A percentile compares a stretch with the other conserved stretches of the same genome.
Conservation (phyloP, 2,797 vertebrate genomes). For the Karalla daura region DNA sequence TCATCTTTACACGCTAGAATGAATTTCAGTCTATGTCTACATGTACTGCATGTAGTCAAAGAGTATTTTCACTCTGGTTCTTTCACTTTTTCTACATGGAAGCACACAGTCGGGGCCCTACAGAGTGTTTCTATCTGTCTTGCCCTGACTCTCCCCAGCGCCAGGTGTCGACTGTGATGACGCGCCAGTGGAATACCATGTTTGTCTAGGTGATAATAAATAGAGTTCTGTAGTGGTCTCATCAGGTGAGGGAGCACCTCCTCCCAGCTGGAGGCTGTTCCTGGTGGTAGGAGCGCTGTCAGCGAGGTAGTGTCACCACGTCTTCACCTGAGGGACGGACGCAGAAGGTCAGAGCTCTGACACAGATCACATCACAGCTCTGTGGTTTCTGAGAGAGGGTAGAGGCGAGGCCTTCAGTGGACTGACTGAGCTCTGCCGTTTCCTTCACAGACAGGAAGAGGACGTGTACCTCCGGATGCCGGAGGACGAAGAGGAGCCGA, state of each 20-base stretch:
- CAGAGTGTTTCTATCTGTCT: constrained; percentile 20
- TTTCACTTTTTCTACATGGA: constrained; percentile 20
- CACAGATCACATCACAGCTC: no score
- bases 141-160: constrained; percentile 21
- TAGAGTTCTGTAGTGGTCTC: constrained; percentile 34
- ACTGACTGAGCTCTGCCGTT: background rate
- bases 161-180: constrained; percentile 22
- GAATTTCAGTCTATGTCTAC: no score
- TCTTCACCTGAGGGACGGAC: constrained; percentile 61
- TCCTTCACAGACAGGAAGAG: no score
- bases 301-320: constrained; percentile 63
- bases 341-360: constrained; percentile 10
- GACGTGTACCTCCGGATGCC: constrained; percentile 84
- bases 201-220: constrained; percentile 42
- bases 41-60: background rate
- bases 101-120: constrained; percentile 29
- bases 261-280: no score
- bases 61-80: background rate
- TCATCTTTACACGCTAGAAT: no score
- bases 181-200: constrained; percentile 4
- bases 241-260: constrained; percentile 16
- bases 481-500: constrained; percentile 63
- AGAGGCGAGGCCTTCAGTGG: no score
- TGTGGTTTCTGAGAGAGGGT: no score
- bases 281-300: constrained; percentile 57